phyloP scores from a whole-genome alignment of 2,113 vertebrate genomes.

The Saiga tatarica region DNA sequence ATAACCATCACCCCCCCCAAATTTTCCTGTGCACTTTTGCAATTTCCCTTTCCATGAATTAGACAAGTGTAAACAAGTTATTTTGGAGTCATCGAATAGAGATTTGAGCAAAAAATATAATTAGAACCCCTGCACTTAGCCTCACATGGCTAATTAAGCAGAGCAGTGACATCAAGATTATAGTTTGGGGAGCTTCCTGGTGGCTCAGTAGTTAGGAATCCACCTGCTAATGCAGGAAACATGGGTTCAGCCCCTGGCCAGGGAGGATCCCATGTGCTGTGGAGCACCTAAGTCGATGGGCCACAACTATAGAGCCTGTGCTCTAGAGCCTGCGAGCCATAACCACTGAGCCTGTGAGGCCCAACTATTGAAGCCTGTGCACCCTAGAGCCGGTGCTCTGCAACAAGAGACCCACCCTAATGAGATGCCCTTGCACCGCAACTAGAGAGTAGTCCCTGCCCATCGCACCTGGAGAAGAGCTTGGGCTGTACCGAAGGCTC shows the following conservation, averaged over 20 bases:
- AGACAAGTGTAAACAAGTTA: constrained; percentile 1
- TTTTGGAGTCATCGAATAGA: background rate
- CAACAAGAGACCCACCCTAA: background rate
- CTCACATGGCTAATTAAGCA: background rate
- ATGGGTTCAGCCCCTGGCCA: background rate
- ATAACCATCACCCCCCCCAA: background rate
- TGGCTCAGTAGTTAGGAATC: background rate
- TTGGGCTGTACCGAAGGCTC: background rate
- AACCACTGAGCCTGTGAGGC: background rate
- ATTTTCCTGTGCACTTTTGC: background rate
- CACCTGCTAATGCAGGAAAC: background rate
- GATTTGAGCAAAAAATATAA: background rate
- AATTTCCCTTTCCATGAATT: background rate
- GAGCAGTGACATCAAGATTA: background rate
- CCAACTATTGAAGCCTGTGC: background rate
- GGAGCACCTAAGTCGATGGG: background rate
- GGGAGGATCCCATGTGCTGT: background rate
- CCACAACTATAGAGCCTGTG: background rate
- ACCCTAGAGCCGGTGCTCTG: background rate
- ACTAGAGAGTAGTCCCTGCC: background rate
- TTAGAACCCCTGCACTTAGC: background rate
- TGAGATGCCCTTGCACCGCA: background rate
- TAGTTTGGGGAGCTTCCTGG: background rate
- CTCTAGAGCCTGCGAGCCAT: background rate
- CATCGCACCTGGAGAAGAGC: background rate